A percentile compares a stretch with the other conserved stretches of the same genome.
phyloP scores from a whole-genome alignment of 1,140 invertebrate species.

The Psilanteris sp. region DNA sequence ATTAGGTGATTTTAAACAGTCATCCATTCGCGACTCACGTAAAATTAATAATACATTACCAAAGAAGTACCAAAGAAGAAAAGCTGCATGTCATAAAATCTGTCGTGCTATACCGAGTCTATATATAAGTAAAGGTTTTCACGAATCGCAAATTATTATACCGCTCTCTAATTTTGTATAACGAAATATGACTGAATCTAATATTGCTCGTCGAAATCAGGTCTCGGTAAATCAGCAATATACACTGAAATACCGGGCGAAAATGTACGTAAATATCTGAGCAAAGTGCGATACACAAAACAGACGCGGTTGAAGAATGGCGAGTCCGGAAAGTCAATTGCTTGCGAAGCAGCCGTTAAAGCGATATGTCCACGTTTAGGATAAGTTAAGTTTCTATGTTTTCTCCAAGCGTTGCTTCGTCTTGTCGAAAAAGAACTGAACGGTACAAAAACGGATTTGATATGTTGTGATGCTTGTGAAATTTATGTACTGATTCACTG shows the following conservation, averaged over 20 bases:
- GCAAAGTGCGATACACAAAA: constrained; percentile 55
- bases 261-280: constrained; percentile 49
- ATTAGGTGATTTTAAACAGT: too few relatives aligned
- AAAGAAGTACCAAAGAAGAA: too few relatives aligned
- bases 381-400: constrained; percentile 33
- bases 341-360: constrained; percentile 36
- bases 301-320: constrained; percentile 50
- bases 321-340: constrained; percentile 42
- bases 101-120: too few relatives aligned
- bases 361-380: constrained; percentile 49
- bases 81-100: too few relatives aligned
- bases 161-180: constrained; percentile 47
- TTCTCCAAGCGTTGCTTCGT: constrained; percentile 18
- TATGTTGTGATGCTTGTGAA: constrained; percentile 13
- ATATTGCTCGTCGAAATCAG: constrained; percentile 58
- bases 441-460: constrained; percentile 20
- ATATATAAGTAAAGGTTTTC: too few relatives aligned
- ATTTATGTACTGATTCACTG: constrained; percentile 23
- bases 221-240: constrained; percentile 52
- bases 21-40: too few relatives aligned
- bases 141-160: too few relatives aligned
- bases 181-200: constrained; percentile 54
- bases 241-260: constrained; percentile 36
- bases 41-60: too few relatives aligned
- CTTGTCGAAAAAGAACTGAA: constrained; percentile 12